Evolutionary conservation across 2,888 invertebrate genomes (phyloP).

Genomic region (Megamerina dolium): DNA sequence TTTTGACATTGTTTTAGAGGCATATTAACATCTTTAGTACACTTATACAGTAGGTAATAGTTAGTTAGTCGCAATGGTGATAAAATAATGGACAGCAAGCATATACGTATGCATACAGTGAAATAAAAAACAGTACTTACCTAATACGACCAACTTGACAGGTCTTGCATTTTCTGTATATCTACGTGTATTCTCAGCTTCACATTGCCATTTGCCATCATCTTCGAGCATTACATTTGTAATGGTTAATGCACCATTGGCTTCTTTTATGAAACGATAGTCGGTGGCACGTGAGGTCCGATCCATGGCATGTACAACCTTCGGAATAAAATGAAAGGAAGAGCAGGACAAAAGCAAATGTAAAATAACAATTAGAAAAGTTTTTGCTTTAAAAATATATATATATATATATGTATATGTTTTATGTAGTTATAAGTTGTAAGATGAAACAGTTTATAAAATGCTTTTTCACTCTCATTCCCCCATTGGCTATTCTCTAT

Average conservation of each 20-base stretch:
- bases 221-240: conserved; percentile 56
- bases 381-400: background rate
- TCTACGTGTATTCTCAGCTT: conserved; percentile 58
- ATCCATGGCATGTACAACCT: conserved; percentile 49
- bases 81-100: too few species aligned
- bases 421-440: background rate
- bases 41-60: too few species aligned
- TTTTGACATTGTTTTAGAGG: background rate
- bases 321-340: too few species aligned
- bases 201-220: conserved; percentile 70
- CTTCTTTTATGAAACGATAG: conserved; percentile 49
- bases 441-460: too few species aligned
- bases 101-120: background rate
- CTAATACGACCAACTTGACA: conserved; percentile 60
- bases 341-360: background rate
- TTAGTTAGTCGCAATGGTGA: too few species aligned
- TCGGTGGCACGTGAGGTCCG: conserved; percentile 47
- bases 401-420: background rate
- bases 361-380: background rate
- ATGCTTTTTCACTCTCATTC: too few species aligned
- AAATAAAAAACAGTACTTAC: conserved; percentile 49
- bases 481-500: too few species aligned
- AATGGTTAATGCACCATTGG: conserved; percentile 48
- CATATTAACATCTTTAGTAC: background rate
- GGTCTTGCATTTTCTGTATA: conserved; percentile 60